Evolutionary conservation across 2,113 vertebrate species (phyloP).

Genomic region (Sebastes fasciatus): DNA sequence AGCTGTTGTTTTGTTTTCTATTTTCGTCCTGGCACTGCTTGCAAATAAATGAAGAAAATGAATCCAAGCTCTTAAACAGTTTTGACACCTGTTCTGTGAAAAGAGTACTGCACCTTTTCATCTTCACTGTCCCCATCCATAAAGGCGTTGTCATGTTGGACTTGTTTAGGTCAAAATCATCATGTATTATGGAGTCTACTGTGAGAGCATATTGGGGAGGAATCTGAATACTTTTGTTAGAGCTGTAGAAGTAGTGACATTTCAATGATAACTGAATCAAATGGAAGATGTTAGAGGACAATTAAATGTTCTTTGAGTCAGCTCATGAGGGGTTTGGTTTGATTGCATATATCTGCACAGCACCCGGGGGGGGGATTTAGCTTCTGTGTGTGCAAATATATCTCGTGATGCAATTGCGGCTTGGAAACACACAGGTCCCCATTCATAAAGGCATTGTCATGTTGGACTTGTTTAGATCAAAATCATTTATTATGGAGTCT

Average conservation of each 20-base stretch:
- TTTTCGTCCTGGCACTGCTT: not conserved
- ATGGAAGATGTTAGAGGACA: too few relatives aligned
- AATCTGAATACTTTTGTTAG: too few relatives aligned
- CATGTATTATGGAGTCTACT: too few relatives aligned
- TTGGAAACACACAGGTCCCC: conserved; percentile 50
- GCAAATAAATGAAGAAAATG: not conserved
- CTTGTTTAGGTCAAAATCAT: conserved; percentile 6
- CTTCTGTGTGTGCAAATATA: too few relatives aligned
- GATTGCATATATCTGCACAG: too few relatives aligned
- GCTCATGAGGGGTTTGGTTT: not conserved
- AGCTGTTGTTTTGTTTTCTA: not conserved
- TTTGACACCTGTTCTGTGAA: conserved; percentile 10
- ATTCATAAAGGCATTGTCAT: not conserved
- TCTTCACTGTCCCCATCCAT: not conserved
- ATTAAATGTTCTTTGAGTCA: too few relatives aligned
- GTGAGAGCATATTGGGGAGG: too few relatives aligned
- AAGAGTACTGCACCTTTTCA: not conserved
- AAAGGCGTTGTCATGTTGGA: not conserved
- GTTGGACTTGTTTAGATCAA: not conserved
- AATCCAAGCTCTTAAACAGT: not conserved
- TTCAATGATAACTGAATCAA: too few relatives aligned
- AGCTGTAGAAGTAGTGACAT: too few relatives aligned
- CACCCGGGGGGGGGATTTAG: too few relatives aligned
- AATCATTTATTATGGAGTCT: not conserved
- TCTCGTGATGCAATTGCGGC: conserved; percentile 53